These are phyloP conservation scores for Bombus confusus DNA, from an alignment of 1,140 invertebrate species.

Conservation along the genomic window DNA sequence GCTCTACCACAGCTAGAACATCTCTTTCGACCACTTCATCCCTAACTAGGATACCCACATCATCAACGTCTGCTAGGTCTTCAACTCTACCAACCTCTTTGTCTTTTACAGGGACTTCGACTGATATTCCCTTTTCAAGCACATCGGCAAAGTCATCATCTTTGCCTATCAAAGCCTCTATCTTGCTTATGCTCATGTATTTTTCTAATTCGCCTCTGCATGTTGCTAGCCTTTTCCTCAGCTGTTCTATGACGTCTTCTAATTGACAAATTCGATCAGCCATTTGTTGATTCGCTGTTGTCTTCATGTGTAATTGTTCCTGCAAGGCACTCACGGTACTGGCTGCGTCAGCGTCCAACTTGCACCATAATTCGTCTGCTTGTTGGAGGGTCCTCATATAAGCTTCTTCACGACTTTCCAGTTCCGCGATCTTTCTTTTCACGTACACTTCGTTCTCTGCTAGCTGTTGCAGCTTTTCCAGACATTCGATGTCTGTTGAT, in stretches of 20 bases:
- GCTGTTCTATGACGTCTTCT: constrained; percentile 67
- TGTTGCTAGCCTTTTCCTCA: constrained; percentile 29
- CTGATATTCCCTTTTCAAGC: constrained; percentile 8
- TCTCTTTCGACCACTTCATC: constrained; percentile 2
- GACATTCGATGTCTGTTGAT: constrained; percentile 69
- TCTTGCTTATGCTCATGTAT: constrained; percentile 47
- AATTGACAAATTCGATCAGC: constrained; percentile 64
- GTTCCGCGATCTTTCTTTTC: constrained; percentile 84
- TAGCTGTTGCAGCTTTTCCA: constrained; percentile 74
- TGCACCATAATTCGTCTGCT: constrained; percentile 88
- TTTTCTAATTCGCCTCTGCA: constrained; percentile 56
- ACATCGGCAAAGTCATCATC: constrained; percentile 63
- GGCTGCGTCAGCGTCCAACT: constrained; percentile 83
- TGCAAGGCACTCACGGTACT: constrained; percentile 76
- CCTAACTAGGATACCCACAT: constrained; percentile 22
- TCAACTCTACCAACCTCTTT: constrained; percentile 30
- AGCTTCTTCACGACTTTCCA: constrained; percentile 86
- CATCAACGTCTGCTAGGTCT: constrained; percentile 18
- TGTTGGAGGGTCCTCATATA: constrained; percentile 89
- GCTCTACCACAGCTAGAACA: neutral
- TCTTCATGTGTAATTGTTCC: constrained; percentile 71
- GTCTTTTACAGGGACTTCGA: neutral
- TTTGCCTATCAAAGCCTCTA: constrained; percentile 53
- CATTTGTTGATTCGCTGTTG: constrained; percentile 66
- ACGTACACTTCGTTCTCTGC: constrained; percentile 72